Conservation (phyloP, 2,888 invertebrate genomes). For the Orthosia gracilis region DNA sequence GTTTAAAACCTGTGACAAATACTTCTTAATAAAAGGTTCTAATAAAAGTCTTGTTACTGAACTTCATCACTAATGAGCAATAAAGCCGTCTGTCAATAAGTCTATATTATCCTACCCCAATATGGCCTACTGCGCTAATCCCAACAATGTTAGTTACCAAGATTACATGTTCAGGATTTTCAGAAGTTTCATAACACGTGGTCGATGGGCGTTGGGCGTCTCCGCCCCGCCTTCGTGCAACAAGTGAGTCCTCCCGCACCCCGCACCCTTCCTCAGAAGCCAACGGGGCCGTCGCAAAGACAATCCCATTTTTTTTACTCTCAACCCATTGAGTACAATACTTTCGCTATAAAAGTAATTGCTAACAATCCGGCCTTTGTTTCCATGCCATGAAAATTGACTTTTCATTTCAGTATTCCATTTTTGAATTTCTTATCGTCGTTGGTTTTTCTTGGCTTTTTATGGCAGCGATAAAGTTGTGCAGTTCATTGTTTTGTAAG, state of each 20-base stretch:
- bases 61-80: not conserved
- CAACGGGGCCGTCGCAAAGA: constrained; percentile 64
- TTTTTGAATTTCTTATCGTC: constrained; percentile 19
- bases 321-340: constrained; percentile 56
- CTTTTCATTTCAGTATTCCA: constrained; percentile 47
- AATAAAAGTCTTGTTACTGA: not conserved
- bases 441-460: not conserved
- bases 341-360: constrained; percentile 57
- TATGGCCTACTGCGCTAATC: constrained; percentile 3
- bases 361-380: constrained; percentile 44
- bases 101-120: not conserved
- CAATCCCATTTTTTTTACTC: constrained; percentile 63
- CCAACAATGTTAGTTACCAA: constrained; percentile 20
- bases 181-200: constrained; percentile 75
- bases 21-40: not conserved
- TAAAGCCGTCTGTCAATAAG: not conserved
- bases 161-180: constrained; percentile 45
- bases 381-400: constrained; percentile 30
- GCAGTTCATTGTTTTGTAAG: constrained; percentile 8
- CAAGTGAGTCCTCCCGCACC: constrained; percentile 81
- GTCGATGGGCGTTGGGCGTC: constrained; percentile 85
- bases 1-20: not conserved
- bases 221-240: constrained; percentile 86
- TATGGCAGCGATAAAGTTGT: constrained; percentile 22
- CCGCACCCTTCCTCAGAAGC: constrained; percentile 66